A percentile compares a stretch with the other conserved stretches of the same genome.
These are phyloP conservation scores for Pangasianodon hypophthalmus DNA, from an alignment of 2,113 vertebrate species.

Conservation along the genomic window DNA sequence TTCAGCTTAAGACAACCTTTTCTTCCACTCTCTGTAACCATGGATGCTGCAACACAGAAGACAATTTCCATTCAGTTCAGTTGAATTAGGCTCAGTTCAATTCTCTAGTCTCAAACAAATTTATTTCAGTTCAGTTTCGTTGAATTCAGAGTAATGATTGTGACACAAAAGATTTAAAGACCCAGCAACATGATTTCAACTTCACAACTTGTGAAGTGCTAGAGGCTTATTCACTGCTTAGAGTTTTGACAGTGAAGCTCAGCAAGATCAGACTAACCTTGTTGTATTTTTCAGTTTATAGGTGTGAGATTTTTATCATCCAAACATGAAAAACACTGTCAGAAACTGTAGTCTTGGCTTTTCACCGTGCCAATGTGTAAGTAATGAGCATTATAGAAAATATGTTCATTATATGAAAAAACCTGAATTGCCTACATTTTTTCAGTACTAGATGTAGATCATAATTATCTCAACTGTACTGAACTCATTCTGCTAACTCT, in stretches of 20 bases:
- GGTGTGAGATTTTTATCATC: neutral
- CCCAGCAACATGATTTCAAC: neutral
- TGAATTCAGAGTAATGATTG: neutral
- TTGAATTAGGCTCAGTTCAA: neutral
- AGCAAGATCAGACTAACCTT: neutral
- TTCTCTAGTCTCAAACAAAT: neutral
- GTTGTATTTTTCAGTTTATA: neutral
- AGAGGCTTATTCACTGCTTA: neutral
- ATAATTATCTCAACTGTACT: neutral
- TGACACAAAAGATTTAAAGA: neutral
- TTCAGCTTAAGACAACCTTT: slow-evolving; percentile 96
- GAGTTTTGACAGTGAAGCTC: neutral
- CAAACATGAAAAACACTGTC: neutral
- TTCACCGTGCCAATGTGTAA: neutral
- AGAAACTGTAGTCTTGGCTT: neutral
- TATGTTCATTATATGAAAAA: neutral
- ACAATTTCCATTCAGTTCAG: slow-evolving; percentile 24
- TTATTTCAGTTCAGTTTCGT: neutral
- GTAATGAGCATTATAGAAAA: neutral
- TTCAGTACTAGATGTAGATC: neutral
- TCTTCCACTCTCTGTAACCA: slow-evolving; percentile 90
- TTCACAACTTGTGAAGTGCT: neutral
- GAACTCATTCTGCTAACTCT: neutral
- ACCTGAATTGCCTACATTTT: neutral
- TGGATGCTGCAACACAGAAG: slow-evolving; percentile 82